phyloP scores from a whole-genome alignment of 2,888 invertebrate genomes.

The Deilephila elpenor region DNA sequence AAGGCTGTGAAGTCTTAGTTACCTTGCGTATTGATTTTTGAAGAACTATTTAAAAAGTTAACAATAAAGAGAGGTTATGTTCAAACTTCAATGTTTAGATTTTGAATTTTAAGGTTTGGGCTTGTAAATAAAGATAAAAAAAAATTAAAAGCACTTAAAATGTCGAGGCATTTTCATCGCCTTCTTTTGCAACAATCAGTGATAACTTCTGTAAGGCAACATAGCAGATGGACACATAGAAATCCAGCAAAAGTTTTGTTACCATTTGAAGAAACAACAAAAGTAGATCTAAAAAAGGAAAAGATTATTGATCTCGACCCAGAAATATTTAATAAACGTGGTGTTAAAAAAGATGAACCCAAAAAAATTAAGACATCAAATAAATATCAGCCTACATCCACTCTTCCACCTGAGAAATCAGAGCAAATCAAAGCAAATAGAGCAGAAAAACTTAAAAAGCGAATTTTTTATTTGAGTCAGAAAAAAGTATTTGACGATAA shows the following conservation, averaged over 20 bases:
- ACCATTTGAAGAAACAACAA: constrained; percentile 68
- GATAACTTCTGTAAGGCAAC: constrained; percentile 57
- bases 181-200: constrained; percentile 45
- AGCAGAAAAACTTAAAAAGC: constrained; percentile 61
- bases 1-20: too few species aligned
- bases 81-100: too few species aligned
- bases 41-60: too few species aligned
- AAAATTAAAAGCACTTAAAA: constrained; percentile 33
- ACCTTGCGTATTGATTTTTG: too few species aligned
- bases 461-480: constrained; percentile 65
- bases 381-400: constrained; percentile 26
- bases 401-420: constrained; percentile 47
- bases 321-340: constrained; percentile 48
- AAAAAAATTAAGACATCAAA: constrained; percentile 32
- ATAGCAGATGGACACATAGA: constrained; percentile 81
- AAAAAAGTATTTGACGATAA: constrained; percentile 81
- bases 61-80: neutral
- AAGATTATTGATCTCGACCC: constrained; percentile 69
- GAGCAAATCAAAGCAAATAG: constrained; percentile 62
- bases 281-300: constrained; percentile 67
- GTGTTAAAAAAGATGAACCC: constrained; percentile 37
- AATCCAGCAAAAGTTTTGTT: constrained; percentile 79
- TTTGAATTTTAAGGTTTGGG: neutral
- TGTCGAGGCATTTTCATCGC: constrained; percentile 51
- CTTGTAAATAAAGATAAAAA: neutral